phyloP scores from a whole-genome alignment of 1,140 invertebrate genomes.

The Ridgeia piscesae region DNA sequence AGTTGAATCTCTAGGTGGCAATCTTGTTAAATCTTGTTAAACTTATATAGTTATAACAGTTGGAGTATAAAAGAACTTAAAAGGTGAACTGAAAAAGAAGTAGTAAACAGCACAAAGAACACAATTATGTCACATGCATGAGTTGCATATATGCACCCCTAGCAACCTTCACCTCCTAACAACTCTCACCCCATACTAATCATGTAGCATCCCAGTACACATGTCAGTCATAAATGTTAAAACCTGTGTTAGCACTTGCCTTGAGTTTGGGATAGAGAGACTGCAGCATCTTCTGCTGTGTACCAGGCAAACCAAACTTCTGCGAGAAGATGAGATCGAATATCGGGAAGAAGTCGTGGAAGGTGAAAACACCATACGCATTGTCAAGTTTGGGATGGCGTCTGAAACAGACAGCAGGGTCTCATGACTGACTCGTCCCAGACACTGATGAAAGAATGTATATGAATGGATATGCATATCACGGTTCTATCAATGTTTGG shows the following conservation, averaged over 20 bases:
- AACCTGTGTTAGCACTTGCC: constrained; percentile 40
- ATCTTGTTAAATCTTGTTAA: no score
- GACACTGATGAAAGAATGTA: background rate
- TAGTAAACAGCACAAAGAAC: no score
- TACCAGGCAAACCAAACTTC: constrained; percentile 37
- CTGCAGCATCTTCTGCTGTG: constrained; percentile 45
- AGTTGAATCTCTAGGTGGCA: no score
- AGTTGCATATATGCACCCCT: no score
- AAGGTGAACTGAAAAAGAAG: no score
- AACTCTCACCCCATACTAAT: no score
- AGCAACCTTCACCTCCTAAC: no score
- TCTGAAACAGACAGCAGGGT: constrained; percentile 30
- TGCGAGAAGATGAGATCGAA: constrained; percentile 49
- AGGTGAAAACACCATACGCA: constrained; percentile 39
- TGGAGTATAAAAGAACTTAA: no score
- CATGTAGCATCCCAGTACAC: no score
- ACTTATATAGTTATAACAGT: no score
- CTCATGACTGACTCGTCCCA: background rate
- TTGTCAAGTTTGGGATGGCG: constrained; percentile 36
- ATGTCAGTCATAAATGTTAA: constrained; percentile 9
- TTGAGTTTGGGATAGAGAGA: constrained; percentile 53
- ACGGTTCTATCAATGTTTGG: background rate
- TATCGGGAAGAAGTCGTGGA: constrained; percentile 48
- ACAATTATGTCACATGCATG: background rate
- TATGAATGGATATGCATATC: background rate